Percentiles rank a stretch among this genome's conserved stretches.
These are phyloP conservation scores for Oreochromis grahami DNA, from an alignment of 2,797 vertebrate species.

Conservation along the genomic window DNA sequence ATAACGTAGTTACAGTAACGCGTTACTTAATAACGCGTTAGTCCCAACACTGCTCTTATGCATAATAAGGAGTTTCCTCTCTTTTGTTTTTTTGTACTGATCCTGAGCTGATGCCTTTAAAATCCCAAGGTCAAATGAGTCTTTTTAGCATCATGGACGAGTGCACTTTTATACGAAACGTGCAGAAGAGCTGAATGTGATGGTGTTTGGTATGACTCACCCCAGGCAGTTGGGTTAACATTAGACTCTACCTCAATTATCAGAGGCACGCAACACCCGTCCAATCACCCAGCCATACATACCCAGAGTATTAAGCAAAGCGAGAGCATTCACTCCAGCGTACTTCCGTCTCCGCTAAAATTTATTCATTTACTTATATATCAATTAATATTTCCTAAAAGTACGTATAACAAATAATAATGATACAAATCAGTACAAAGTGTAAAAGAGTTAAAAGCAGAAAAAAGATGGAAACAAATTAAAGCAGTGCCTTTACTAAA, in stretches of 20 bases:
- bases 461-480: neutral
- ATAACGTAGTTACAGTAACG: too few species aligned
- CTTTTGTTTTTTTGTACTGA: neutral
- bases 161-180: neutral
- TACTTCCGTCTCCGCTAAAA: conserved; percentile 23
- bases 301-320: neutral
- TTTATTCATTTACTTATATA: rapidly evolving
- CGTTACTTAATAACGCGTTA: too few species aligned
- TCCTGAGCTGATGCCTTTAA: neutral
- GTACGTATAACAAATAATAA: neutral
- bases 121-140: neutral
- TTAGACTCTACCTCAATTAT: neutral
- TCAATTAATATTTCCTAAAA: neutral
- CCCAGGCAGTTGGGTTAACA: neutral
- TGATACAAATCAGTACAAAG: neutral
- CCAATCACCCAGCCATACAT: neutral
- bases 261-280: neutral
- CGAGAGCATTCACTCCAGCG: neutral
- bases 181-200: neutral
- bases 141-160: neutral
- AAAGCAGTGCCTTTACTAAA: too few species aligned
- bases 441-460: neutral
- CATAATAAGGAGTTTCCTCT: neutral
- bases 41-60: too few species aligned
- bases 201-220: neutral